These are phyloP conservation scores for Hydrocynus forskahlii DNA, from an alignment of 2,797 vertebrate genomes.

Conservation along the genomic window DNA sequence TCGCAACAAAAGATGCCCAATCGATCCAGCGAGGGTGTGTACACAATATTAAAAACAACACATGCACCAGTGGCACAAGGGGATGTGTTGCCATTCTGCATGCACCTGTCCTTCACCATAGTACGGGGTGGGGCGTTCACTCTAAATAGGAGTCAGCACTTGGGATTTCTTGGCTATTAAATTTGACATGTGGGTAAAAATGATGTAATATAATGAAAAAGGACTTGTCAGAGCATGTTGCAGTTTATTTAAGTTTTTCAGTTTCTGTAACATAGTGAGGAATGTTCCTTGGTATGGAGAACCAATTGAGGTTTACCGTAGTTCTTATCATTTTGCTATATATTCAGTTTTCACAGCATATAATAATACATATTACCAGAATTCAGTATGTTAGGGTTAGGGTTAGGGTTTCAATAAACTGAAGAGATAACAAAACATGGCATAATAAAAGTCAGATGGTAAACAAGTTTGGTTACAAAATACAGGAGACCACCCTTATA, in stretches of 20 bases:
- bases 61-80: slow-evolving; percentile 54
- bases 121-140: no score
- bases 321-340: neutral
- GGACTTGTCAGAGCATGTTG: neutral
- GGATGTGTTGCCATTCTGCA: neutral
- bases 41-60: slow-evolving; percentile 67
- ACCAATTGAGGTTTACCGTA: neutral
- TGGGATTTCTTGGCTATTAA: neutral
- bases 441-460: no score
- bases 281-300: neutral
- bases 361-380: neutral
- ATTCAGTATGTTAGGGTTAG: neutral
- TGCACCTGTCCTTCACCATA: slow-evolving; percentile 4
- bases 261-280: neutral
- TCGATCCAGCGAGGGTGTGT: slow-evolving; percentile 73
- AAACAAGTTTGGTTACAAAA: no score
- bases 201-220: neutral
- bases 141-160: neutral
- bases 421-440: neutral
- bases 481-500: no score
- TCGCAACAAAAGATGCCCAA: slow-evolving; percentile 73
- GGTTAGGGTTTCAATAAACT: neutral
- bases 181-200: neutral
- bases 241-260: neutral
- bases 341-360: neutral